These are phyloP conservation scores for Marmota flaviventris DNA, from an alignment of 2,113 vertebrate species.

Conservation along the genomic window DNA sequence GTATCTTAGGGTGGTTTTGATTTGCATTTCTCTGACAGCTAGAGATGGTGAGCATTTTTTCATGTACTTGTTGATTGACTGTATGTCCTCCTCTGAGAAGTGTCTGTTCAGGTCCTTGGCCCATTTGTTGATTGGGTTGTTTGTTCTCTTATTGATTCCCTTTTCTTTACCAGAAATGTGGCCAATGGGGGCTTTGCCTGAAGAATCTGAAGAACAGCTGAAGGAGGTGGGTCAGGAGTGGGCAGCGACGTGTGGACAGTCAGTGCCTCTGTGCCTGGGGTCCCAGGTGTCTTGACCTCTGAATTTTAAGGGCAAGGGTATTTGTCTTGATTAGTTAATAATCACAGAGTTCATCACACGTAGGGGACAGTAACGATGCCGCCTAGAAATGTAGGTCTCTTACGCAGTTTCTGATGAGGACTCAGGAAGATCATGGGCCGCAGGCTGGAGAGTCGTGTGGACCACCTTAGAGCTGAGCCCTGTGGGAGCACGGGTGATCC, in stretches of 20 bases:
- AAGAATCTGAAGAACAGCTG: background rate
- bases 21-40: too few relatives aligned
- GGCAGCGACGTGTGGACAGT: accelerated
- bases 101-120: too few relatives aligned
- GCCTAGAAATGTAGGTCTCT: background rate
- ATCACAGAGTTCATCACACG: accelerated
- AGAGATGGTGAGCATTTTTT: too few relatives aligned
- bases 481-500: accelerated
- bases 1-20: too few relatives aligned
- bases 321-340: background rate
- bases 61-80: too few relatives aligned
- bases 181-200: background rate
- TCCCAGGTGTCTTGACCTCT: background rate
- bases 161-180: background rate
- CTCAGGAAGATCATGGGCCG: background rate
- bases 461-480: background rate
- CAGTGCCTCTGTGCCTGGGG: accelerated
- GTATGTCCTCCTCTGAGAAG: too few relatives aligned
- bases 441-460: too few relatives aligned
- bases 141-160: too few relatives aligned
- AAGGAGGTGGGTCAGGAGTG: accelerated
- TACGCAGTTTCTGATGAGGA: background rate
- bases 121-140: too few relatives aligned
- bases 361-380: background rate
- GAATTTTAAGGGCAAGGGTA: background rate